phyloP scores from a whole-genome alignment of 2,888 invertebrate species.

The Xiphydria camelus region DNA sequence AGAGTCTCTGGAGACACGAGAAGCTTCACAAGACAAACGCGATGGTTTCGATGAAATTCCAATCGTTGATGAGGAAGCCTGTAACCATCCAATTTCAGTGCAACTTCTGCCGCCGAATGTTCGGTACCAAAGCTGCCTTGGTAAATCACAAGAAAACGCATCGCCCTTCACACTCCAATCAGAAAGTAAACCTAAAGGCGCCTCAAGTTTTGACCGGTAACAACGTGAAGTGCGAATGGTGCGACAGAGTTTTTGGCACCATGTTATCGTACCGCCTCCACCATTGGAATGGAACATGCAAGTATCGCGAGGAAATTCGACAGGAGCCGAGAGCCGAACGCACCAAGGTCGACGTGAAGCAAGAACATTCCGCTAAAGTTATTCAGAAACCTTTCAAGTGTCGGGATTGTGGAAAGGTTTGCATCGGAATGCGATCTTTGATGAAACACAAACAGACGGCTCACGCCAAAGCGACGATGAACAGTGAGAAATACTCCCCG shows the following conservation, averaged over 20 bases:
- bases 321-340: no score
- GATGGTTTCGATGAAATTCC: constrained; percentile 27
- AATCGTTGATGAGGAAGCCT: constrained; percentile 20
- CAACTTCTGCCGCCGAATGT: constrained; percentile 56
- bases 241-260: no score
- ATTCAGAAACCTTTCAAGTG: constrained; percentile 62
- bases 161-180: constrained; percentile 8
- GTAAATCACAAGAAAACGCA: constrained; percentile 55
- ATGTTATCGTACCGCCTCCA: constrained; percentile 2
- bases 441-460: constrained; percentile 66
- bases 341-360: not conserved
- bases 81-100: constrained; percentile 45
- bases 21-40: constrained; percentile 55
- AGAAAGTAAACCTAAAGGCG: constrained; percentile 15
- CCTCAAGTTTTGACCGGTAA: constrained; percentile 20
- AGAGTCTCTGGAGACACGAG: constrained; percentile 64
- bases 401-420: constrained; percentile 66
- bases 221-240: not conserved
- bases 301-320: constrained; percentile 3
- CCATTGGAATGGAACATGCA: not conserved
- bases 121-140: constrained; percentile 53
- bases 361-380: constrained; percentile 21
- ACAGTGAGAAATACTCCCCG: constrained; percentile 18
- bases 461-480: constrained; percentile 54
- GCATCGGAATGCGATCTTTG: constrained; percentile 66